Evolutionary conservation across 1,140 invertebrate species (phyloP), one percentile per base, ranked within the genome.

Genomic region (Bactericera cockerelli): DNA sequence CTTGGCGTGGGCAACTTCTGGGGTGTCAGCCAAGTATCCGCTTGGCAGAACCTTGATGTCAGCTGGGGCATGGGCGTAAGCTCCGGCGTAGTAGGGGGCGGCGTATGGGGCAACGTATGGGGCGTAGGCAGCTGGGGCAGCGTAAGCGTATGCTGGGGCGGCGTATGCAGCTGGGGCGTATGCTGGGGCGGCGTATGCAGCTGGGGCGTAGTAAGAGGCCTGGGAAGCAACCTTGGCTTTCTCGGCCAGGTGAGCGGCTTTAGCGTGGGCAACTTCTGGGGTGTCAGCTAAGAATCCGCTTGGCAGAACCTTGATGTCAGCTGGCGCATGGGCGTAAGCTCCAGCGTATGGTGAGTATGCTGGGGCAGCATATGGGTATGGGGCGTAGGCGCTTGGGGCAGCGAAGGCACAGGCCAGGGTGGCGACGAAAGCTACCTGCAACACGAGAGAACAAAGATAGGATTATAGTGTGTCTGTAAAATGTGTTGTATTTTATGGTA

Each of bases 201-300:
- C 58, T 10, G 1, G 8, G 21, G 59, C 59, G 36, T n/a, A n/a
- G n/a, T n/a, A n/a, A n/a, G 57, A 6, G n/a, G 4, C 42, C 22
- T 49, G 6, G 39, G 60, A 4, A 19, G 71, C 53, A 16, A 56
- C 56, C 53, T 62, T 58, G 53, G 57, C 64, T 55, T 62, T 39
- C 36, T 39, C 63, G 26, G 42, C 39, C 54, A 76, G 65, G 68
- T 78, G 76, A 28, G 75, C 70, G 25, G 75, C 74, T 62, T 73
- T 72, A 19, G 74, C 77, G 31, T 74, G 70, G 4, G 75, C 76
- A 3, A 79, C 78, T 67, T 79, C 78, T 55, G 75, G 75, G 19
- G 78, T 79, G 60, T 79, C 77, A 22, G 61, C 56, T 19, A 59
- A 49, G 39, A 57, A 33, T 13, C 55, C 63, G 39, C 56, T 53